phyloP scores from a whole-genome alignment of 2,113 vertebrate species.

The Ctenomys sociabilis region DNA sequence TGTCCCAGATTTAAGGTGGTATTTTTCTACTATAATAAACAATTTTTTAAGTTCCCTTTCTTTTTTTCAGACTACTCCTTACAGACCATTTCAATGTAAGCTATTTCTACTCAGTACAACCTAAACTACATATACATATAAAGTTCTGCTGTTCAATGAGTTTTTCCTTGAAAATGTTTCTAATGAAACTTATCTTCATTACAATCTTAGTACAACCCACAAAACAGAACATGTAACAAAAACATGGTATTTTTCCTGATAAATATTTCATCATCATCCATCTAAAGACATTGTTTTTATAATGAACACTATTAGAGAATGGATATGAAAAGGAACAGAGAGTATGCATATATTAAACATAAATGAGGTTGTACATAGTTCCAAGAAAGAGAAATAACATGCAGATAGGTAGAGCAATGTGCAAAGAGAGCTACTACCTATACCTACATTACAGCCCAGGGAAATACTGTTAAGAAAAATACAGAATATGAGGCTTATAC shows the following conservation, averaged over 20 bases:
- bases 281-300: constrained; percentile 30
- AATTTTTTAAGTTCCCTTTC: background rate
- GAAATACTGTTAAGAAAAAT: background rate
- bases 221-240: constrained; percentile 25
- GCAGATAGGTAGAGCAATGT: constrained; percentile 22
- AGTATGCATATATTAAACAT: background rate
- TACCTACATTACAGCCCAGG: background rate
- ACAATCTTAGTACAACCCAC: constrained; percentile 19
- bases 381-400: constrained; percentile 41
- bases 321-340: background rate
- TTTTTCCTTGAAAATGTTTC: constrained; percentile 9
- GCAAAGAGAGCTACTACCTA: background rate
- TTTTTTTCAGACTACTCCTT: constrained; percentile 16
- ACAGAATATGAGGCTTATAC: background rate
- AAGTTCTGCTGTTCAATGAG: background rate
- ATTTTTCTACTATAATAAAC: background rate
- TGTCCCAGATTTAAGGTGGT: background rate
- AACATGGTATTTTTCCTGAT: background rate
- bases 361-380: background rate
- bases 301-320: background rate
- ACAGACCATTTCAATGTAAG: background rate
- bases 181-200: constrained; percentile 12
- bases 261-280: constrained; percentile 6
- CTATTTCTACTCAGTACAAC: constrained; percentile 23
- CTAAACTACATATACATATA: constrained; percentile 42